Evolutionary conservation across 2,113 vertebrate genomes (phyloP), one percentile per base, ranked within the genome.

Genomic region (Istiophorus platypterus): DNA sequence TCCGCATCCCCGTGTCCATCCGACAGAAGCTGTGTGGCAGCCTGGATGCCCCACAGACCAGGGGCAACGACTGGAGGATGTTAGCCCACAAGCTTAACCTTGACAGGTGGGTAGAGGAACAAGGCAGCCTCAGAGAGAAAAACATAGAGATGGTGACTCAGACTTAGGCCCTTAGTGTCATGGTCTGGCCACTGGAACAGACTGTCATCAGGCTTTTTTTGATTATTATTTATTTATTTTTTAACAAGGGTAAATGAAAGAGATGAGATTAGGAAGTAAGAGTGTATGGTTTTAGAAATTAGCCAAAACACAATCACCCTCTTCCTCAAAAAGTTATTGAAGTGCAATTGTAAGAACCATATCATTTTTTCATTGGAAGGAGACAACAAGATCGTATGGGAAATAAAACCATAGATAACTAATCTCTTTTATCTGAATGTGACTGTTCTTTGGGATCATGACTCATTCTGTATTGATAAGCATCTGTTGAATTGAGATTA

Each of bases 31-130:
- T 99, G 83, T 99, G 98, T 56, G 97, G 97, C 92, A 99, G 98
- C 91, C 96, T 99, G 92, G 98, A 99, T 0, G 98, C 98, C 0
- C 98, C 98, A 0, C 97, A 99, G 93, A 99, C 97, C n/a, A 92
- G 98, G 49, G 98, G 98, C 63, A 99, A 99, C 0, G 98, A 99
- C 95, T 99, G 98, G 98, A 94, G 98, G 90, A 97, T 99, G 97
- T 88, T 99, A 89, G 98, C 98, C 22, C 98, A 99, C 90, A 99
- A 99, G 91, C 96, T 99, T 22, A 97, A 95, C 92, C 93, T 99
- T 91, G 98, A 99, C 96, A 98, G 98, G 98, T 99, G 68, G 34
- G 86, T 78, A n/a, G 51, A 75, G 27, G 31, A 77, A 15, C 57
- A 42, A 17, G 27, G 20, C 11, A 37, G 57, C 27, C 37, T 13